Base-by-base conservation (phyloP, 2,113 vertebrate species). In the Leucoraja erinaceus region DNA sequence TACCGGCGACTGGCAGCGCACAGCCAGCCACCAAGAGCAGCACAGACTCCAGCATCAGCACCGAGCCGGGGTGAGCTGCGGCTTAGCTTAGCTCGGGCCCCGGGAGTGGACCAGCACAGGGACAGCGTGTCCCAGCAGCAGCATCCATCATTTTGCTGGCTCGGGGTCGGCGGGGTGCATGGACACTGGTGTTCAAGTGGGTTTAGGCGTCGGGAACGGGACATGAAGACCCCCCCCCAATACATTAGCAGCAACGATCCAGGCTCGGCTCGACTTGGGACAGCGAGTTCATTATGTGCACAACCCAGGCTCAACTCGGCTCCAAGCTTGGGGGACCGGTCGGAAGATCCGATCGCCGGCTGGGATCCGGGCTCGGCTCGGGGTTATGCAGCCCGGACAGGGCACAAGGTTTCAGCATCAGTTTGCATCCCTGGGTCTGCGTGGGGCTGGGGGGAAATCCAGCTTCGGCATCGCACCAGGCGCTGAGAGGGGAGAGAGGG, bases 1-100 rank as follows among this genome's bases (percentile, higher is more conserved):
- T 93, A 94, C 94, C 93, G 94, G 94, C 93, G 88, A 76, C 63
- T 56, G 54, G 0, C 54, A 56, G 38, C 0, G 11, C 38, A 0
- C 76, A 22, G 93, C 33, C 77, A 93, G 9, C 84, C 91, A 78
- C 6, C 56, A 91, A 11, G 33, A 84, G 76, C 31, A 31, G 31
- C 76, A 33, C n/a, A 77, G 76, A n/a, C n/a, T 33, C 2, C 75
- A 77, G 25, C n/a, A 77, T 77, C 75, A 77, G 75, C 75, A 33
- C n/a, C 75, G n/a, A n/a, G 75, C 18, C 18, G 1, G 70, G 18
- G 5, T 72, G 16, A 22, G 70, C 70, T 3, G n/a, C 14, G 14
- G 70, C 66, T 68, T 9, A 1, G 38, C 38, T 47, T 47, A 47
- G 38, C 38, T 47, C 3, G 38, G 38, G 38, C 38, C 1, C 38